phyloP scores from a whole-genome alignment of 2,888 invertebrate species.

The Patella caerulea region DNA sequence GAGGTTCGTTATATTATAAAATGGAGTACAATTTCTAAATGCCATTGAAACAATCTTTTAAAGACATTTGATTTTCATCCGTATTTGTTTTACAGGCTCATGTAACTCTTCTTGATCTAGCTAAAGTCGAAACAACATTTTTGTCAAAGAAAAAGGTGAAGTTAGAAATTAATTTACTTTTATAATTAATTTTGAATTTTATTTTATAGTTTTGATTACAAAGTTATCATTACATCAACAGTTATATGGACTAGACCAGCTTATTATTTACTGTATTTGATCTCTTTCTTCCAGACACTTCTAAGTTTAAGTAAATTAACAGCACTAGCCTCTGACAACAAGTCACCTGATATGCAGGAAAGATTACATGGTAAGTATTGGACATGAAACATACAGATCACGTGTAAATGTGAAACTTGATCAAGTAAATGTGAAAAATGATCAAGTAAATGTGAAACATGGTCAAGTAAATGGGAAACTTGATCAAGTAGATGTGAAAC shows the following conservation, averaged over 20 bases:
- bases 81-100: slow-evolving; percentile 74
- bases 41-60: no score
- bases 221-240: neutral
- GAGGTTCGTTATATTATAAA: no score
- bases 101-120: slow-evolving; percentile 78
- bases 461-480: no score
- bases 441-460: no score
- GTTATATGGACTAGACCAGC: no score
- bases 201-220: neutral
- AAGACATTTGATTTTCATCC: no score
- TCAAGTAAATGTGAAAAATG: no score
- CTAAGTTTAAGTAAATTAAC: slow-evolving; percentile 87
- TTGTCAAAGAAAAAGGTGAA: slow-evolving; percentile 61
- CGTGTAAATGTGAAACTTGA: no score
- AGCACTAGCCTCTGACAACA: slow-evolving; percentile 76
- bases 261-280: no score
- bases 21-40: no score
- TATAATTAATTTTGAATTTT: neutral
- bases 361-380: slow-evolving; percentile 58
- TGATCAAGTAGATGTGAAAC: no score
- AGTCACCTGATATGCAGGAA: slow-evolving; percentile 57
- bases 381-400: no score
- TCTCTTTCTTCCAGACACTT: slow-evolving; percentile 74
- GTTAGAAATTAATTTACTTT: neutral
- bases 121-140: slow-evolving; percentile 73